A percentile compares a stretch with the other conserved stretches of the same genome.
Evolutionary conservation across 1,140 invertebrate species (phyloP).

Genomic region (Zaprionus tsacasi): DNA sequence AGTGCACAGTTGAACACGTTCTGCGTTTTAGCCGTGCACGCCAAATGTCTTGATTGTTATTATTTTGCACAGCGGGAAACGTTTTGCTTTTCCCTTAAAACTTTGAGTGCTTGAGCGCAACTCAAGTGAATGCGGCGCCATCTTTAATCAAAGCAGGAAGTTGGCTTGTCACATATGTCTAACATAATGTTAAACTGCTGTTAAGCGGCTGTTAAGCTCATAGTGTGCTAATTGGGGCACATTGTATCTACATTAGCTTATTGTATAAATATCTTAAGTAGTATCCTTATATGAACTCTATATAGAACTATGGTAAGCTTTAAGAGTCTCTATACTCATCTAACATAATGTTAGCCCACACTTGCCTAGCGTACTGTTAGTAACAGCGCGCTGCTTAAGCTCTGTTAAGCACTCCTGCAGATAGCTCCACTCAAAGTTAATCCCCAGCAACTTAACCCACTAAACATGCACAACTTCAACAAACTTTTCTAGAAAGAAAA

Average conservation of each 20-base stretch:
- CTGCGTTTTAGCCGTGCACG: slow-evolving; percentile 8
- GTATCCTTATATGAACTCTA: not conserved
- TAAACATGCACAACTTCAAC: not conserved
- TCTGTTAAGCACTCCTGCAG: too few species aligned
- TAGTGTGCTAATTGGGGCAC: not conserved
- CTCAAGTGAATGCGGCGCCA: slow-evolving; percentile 1
- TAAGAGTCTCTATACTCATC: not conserved
- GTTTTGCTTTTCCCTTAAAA: not conserved
- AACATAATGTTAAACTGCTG: not conserved
- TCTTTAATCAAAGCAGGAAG: not conserved
- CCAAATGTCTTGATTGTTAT: slow-evolving; percentile 1
- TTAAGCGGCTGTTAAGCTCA: not conserved
- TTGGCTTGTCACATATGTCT: not conserved
- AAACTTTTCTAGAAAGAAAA: not conserved
- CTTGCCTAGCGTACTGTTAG: too few species aligned
- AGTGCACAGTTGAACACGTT: slow-evolving; percentile 48
- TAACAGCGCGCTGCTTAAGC: too few species aligned
- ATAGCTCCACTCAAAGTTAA: not conserved
- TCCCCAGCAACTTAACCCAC: not conserved
- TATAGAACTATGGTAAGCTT: not conserved
- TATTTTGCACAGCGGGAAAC: slow-evolving; percentile 5
- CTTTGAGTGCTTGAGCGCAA: not conserved
- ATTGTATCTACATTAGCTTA: not conserved
- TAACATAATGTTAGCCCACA: not conserved
- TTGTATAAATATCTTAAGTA: not conserved